Percentiles rank a stretch among this genome's conserved stretches.
Conservation (phyloP, 2,888 invertebrate species). For the Electrophaes corylata region DNA sequence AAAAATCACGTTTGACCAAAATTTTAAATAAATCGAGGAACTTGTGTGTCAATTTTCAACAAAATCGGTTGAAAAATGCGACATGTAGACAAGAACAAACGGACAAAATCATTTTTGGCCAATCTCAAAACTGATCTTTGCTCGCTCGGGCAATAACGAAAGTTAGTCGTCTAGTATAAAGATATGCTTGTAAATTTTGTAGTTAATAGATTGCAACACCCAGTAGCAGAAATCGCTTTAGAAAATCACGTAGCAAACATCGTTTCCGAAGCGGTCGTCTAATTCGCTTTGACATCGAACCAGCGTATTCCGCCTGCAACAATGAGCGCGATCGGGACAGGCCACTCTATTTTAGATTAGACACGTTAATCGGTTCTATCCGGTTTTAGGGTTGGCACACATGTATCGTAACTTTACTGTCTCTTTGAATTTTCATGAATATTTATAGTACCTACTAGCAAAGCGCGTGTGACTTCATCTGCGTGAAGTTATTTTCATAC, state of each 20-base stretch:
- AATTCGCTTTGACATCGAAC: slow-evolving; percentile 30
- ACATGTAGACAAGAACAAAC: too few species aligned
- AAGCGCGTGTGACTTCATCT: background rate
- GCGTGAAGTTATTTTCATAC: too few species aligned
- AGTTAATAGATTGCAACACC: background rate
- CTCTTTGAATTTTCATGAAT: too few species aligned
- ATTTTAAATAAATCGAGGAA: too few species aligned
- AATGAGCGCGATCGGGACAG: slow-evolving; percentile 26
- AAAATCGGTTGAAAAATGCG: too few species aligned
- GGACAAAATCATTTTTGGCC: too few species aligned
- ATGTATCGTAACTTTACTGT: background rate
- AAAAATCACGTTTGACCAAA: too few species aligned
- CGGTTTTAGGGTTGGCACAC: slow-evolving; percentile 13
- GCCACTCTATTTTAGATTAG: slow-evolving; percentile 29
- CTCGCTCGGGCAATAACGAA: too few species aligned
- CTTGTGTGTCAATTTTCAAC: too few species aligned
- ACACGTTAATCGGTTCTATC: slow-evolving; percentile 22
- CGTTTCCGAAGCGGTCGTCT: slow-evolving; percentile 9
- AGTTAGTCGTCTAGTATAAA: background rate
- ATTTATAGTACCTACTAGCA: background rate
- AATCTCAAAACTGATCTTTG: too few species aligned
- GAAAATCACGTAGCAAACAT: slow-evolving; percentile 4
- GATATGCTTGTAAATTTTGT: background rate
- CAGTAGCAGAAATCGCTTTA: background rate
- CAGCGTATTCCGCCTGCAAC: slow-evolving; percentile 23